phyloP scores from a whole-genome alignment of 2,113 vertebrate species.

The Eolophus roseicapilla region DNA sequence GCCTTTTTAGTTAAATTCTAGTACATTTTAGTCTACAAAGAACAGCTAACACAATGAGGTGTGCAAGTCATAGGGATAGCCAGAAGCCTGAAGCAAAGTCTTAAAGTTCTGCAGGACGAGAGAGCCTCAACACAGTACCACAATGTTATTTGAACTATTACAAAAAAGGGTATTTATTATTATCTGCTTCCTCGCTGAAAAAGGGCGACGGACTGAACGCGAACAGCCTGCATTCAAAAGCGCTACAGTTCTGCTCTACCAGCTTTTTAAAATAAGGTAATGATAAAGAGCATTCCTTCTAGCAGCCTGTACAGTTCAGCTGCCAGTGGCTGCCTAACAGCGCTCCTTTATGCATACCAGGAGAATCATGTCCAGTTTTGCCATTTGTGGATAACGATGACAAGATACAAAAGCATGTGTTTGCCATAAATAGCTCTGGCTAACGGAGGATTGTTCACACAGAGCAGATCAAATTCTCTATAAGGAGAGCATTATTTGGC shows the following conservation, averaged over 20 bases:
- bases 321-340: slow-evolving; percentile 65
- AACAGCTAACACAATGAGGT: slow-evolving; percentile 65
- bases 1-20: slow-evolving; percentile 63
- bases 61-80: slow-evolving; percentile 66
- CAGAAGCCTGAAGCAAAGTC: slow-evolving; percentile 72
- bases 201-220: background rate
- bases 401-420: slow-evolving; percentile 95
- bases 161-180: background rate
- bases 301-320: slow-evolving; percentile 55
- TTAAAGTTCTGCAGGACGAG: slow-evolving; percentile 65
- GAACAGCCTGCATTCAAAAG: background rate
- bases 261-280: slow-evolving; percentile 52
- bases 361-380: slow-evolving; percentile 87
- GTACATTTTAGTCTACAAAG: slow-evolving; percentile 60
- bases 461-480: slow-evolving; percentile 89
- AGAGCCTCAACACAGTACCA: slow-evolving; percentile 13
- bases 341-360: slow-evolving; percentile 77
- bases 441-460: slow-evolving; percentile 81
- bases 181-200: background rate
- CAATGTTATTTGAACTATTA: background rate
- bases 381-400: slow-evolving; percentile 94
- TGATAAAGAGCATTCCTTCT: slow-evolving; percentile 63
- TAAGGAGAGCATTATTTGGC: slow-evolving; percentile 81
- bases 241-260: background rate
- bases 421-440: slow-evolving; percentile 93